Evolutionary conservation across 1,140 invertebrate genomes (phyloP), one percentile per base, ranked within the genome.

Genomic region (Elysia chlorotica): DNA sequence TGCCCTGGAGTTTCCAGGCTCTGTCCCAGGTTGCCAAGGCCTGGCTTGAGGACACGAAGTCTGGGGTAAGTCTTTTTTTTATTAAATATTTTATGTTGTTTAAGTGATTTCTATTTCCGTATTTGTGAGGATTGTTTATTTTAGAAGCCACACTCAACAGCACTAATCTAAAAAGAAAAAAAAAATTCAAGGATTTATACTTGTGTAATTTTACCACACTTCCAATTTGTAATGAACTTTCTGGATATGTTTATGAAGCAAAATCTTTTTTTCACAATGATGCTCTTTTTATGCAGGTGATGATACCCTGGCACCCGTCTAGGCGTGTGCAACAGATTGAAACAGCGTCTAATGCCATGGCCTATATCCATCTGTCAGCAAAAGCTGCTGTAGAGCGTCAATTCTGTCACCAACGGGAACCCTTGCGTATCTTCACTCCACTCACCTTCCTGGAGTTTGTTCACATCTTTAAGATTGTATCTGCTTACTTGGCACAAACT

Each of bases 361-460:
- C 85, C 5, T 87, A 85, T 66, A 81, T 87, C 37, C 84, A 87
- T 57, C 59, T 84, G 67, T 83, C 84, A 53, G 74, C 83, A 21
- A 79, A 79, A 41, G 70, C 69, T 14, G 81, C 82, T 6, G 67
- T 84, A 21, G 81, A 83, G 67, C 66, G 81, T 41, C 85, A 84
- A 61, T 83, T 78, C 61, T 82, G 79, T 48, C 84, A 87, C 74
- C 78, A 84, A 79, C 83, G 68, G 67, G 79, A 84, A 53, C 80
- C 81, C 38, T 79, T 84, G 0, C 74, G 81, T 37, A 83, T 83
- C 69, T 84, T 80, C 71, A 83, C 83, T 17, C 85, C 85, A 10
- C 75, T 82, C 23, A 87, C 83, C 10, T 87, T 81, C 75, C 77
- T 82, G 78, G 85, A 87, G 76, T 84, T 86, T 79, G 79, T 82